Base-by-base conservation (phyloP, 2,113 vertebrate genomes). In the Elephantulus edwardii region DNA sequence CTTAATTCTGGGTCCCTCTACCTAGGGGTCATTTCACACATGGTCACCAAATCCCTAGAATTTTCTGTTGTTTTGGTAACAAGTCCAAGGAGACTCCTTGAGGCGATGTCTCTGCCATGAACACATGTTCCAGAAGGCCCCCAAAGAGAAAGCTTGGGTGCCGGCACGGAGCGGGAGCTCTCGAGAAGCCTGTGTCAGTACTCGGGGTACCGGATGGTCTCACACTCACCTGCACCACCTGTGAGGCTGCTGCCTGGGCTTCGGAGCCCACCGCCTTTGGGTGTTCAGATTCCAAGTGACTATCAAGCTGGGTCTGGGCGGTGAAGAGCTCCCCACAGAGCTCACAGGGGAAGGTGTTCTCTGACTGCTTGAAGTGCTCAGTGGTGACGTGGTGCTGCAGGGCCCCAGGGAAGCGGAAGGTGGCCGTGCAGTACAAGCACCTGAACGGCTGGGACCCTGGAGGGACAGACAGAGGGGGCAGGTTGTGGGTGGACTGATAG, bases 231-330 rank as follows among this genome's bases (percentile, higher is more conserved):
- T 97, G 97, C 33, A 98, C 97, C 60, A 94, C 93, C 80, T 97
- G 97, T 5, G 98, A 96, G 74, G 96, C 54, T 56, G 97, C 91
- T n/a, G 95, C 89, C 79, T 97, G 96, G 64, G 97, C 86, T 64
- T 97, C 96, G 0, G 83, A 30, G 85, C 97, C 94, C 62, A 93
- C 70, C 76, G 94, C 60, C 83, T 97, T 98, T 54, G 97, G 95
- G 90, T 99, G 98, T 30, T 97, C 97, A 19, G 97, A 90, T 1
- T 98, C 96, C 96, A 97, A 93, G 93, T 98, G 98, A 3, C 97
- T 94, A 64, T 98, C 98, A 58, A 98, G 97, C 96, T 98, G 97
- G 0, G 92, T 33, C 91, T 98, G 98, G 26, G 97, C 97, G 44
- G 92, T 84, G 95, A 98, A 98, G 86, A 98, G 95, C 58, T 98